Conservation (phyloP, 2,113 vertebrate species). For the Bettongia penicillata region DNA sequence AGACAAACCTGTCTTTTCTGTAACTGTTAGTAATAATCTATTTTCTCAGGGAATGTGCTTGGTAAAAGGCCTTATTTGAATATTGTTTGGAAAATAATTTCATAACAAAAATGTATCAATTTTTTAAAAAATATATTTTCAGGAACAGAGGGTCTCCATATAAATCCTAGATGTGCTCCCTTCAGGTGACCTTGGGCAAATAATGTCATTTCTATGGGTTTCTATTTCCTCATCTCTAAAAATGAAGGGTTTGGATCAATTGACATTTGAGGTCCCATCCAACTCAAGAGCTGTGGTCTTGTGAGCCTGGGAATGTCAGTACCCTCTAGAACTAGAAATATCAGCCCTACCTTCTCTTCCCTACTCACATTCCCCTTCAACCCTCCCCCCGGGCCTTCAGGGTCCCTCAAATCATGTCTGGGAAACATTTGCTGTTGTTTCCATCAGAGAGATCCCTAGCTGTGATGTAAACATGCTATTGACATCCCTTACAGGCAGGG, state of each 20-base stretch:
- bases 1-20: background rate
- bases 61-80: background rate
- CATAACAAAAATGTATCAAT: background rate
- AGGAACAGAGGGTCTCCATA: background rate
- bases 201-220: background rate
- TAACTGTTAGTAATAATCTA: background rate
- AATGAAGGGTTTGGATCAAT: background rate
- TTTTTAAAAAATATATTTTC: background rate
- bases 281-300: background rate
- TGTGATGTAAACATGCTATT: slow-evolving; percentile 62
- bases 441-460: slow-evolving; percentile 53
- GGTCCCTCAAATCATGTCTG: slow-evolving; percentile 23
- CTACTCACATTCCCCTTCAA: slow-evolving; percentile 14
- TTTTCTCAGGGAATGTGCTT: background rate
- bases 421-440: slow-evolving; percentile 40
- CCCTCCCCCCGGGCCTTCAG: background rate
- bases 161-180: background rate
- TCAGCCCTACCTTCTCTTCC: background rate
- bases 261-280: background rate
- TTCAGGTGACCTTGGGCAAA: background rate
- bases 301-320: background rate
- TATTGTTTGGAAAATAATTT: background rate
- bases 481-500: background rate
- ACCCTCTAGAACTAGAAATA: too few species aligned
- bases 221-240: background rate